Conservation (phyloP, 2,113 vertebrate species). For the Ciconia boyciana region DNA sequence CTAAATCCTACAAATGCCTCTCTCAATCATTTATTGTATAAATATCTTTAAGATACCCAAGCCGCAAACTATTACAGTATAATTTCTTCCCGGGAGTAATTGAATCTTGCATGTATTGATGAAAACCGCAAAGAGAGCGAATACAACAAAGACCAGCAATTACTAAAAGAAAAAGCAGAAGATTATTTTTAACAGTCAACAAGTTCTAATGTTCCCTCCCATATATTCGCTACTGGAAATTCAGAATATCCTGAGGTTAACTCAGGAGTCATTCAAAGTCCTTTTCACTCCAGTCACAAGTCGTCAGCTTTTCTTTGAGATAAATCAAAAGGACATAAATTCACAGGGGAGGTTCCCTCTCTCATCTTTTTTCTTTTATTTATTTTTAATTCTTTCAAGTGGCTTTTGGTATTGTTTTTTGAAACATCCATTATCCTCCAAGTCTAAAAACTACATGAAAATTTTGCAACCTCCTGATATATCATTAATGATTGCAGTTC, state of each 20-base stretch:
- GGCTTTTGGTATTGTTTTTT: background rate
- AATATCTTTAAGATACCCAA: background rate
- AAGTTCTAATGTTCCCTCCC: background rate
- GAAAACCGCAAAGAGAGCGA: background rate
- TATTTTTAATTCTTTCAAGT: constrained; percentile 21
- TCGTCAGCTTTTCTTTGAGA: background rate
- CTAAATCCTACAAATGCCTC: background rate
- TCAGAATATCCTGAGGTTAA: background rate
- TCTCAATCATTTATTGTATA: background rate
- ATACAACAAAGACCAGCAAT: accelerated
- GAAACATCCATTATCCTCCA: background rate
- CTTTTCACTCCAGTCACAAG: background rate
- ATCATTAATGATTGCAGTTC: background rate
- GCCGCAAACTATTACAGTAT: too few species aligned
- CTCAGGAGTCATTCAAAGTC: background rate
- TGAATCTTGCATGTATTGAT: background rate
- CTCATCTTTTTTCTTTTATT: background rate
- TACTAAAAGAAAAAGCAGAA: background rate
- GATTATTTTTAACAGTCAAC: background rate
- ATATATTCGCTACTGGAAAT: background rate
- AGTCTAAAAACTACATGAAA: background rate
- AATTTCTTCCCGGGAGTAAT: background rate
- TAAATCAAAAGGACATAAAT: background rate
- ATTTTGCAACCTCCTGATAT: background rate
- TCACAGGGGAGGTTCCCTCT: background rate